phyloP scores from a whole-genome alignment of 1,140 invertebrate genomes.

The Apis florea region DNA sequence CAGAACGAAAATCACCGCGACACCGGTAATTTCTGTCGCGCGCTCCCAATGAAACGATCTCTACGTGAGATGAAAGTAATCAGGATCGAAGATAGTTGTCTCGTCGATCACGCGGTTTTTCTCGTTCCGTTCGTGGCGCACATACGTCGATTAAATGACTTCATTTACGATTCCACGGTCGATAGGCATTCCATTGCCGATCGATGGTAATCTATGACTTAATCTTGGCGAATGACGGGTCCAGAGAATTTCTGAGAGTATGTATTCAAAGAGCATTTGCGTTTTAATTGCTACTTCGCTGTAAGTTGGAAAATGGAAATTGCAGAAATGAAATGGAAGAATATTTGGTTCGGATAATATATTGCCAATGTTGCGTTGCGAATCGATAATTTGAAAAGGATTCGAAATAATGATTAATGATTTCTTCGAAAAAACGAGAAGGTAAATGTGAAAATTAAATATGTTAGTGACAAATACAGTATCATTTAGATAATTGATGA shows the following conservation, averaged over 20 bases:
- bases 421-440: no score
- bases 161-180: conserved; percentile 45
- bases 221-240: conserved; percentile 9
- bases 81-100: conserved; percentile 29
- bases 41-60: conserved; percentile 61
- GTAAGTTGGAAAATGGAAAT: not conserved
- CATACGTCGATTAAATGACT: conserved; percentile 44
- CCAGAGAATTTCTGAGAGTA: no score
- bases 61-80: conserved; percentile 66
- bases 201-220: conserved; percentile 27
- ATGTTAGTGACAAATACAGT: no score
- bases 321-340: not conserved
- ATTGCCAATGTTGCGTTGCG: no score
- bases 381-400: no score
- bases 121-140: not conserved
- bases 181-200: conserved; percentile 20
- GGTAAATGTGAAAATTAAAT: no score
- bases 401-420: no score
- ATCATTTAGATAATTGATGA: no score
- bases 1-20: conserved; percentile 50
- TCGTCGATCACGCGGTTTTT: conserved; percentile 33
- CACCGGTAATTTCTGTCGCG: conserved; percentile 59
- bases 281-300: not conserved
- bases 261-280: not conserved
- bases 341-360: not conserved